Evolutionary conservation across 2,113 vertebrate species (phyloP), one percentile per base, ranked within the genome.

Genomic region (Hemiprocne comata): DNA sequence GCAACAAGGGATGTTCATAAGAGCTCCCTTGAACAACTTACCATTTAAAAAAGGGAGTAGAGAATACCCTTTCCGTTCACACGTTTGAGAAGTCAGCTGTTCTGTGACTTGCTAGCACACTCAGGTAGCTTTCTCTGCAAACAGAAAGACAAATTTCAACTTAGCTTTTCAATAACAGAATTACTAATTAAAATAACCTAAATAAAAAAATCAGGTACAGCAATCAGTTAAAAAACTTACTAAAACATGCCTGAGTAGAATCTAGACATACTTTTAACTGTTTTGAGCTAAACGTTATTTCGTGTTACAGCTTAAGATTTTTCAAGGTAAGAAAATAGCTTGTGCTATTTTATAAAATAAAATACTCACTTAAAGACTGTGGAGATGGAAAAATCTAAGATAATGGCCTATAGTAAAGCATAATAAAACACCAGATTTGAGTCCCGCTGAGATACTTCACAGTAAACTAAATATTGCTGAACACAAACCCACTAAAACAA

Each of bases 121-220:
- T 93, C 78, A 74, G 33, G 65, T 57, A 46, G 72, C 40, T 85
- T 77, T 76, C 48, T 33, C 96, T 97, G 89, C 85, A 94, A 95
- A 75, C 11, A 91, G 17, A 57, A 88, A 83, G 14, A 76, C 15
- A 94, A 82, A 89, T 31, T 51, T 50, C 15, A 90, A 11, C 16
- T 93, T 51, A 40, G 28, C 21, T 82, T 91, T 87, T 58, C 67
- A 70, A 25, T 54, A 91, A 55, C 0, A 67, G 7, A 70, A 46
- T 44, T 76, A 72, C 50, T 72, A 19, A 87, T 50, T 50, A 50
- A 89, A 31, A 60, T 17, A 55, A 50, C 23, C 11, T 1, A 7
- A 33, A 76, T 51, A 46, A 10, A 79, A 90, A 90, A 85, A 65
- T 34, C 1, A 20, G 1, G 10, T 72, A 83, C 50, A 29, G 9